Evolutionary conservation across 2,113 vertebrate species (phyloP).

Genomic region (Pandion haliaetus): DNA sequence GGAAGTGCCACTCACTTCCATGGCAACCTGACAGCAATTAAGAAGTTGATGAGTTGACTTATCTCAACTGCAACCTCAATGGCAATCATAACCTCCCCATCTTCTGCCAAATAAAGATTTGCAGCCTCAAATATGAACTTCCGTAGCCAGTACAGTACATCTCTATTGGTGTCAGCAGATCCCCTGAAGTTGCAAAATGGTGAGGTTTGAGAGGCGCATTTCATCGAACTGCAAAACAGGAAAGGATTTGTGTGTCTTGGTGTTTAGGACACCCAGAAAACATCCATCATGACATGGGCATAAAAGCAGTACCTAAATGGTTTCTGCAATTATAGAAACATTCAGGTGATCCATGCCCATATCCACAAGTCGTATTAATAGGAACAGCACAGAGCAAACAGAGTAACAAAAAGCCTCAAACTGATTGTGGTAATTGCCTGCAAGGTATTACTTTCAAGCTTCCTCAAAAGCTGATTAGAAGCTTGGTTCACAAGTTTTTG

Average conservation of each 20-base stretch:
- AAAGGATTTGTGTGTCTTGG: background rate
- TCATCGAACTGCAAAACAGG: background rate
- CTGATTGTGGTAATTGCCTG: background rate
- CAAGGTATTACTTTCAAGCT: background rate
- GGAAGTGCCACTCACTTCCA: background rate
- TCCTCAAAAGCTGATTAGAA: background rate
- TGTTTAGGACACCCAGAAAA: background rate
- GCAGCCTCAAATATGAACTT: background rate
- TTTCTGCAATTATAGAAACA: background rate
- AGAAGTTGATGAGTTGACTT: background rate
- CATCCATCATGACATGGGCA: background rate
- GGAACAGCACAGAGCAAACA: background rate
- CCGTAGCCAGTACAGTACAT: background rate
- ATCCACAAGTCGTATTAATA: background rate
- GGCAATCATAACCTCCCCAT: background rate
- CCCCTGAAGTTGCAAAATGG: background rate
- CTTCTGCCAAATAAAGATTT: background rate
- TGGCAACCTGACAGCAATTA: background rate
- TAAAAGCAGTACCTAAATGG: background rate
- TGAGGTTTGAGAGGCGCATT: background rate
- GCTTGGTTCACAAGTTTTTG: background rate
- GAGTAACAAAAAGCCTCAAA: background rate
- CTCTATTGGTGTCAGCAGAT: background rate
- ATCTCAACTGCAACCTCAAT: background rate
- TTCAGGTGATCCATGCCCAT: background rate